phyloP scores from a whole-genome alignment of 2,888 invertebrate species.

The Loripinus fragilis region DNA sequence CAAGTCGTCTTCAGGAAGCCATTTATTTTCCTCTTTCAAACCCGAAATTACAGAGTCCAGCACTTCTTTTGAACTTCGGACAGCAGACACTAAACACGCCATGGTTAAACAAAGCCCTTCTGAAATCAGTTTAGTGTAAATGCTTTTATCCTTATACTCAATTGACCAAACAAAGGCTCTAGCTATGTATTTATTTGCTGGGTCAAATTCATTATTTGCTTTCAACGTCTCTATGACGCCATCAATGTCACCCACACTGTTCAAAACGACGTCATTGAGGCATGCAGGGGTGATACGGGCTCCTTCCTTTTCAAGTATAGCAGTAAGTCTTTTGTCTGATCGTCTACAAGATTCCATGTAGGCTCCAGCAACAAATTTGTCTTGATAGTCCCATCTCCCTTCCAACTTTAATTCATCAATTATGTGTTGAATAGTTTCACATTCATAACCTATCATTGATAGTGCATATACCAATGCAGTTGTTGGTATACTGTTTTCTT shows the following conservation, averaged over 20 bases:
- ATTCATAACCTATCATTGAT: not conserved
- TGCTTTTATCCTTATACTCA: not conserved
- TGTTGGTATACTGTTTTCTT: not conserved
- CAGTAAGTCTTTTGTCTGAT: not conserved
- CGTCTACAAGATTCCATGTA: not conserved
- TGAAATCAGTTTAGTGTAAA: not conserved
- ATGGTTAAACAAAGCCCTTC: not conserved
- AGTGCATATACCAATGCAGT: not conserved
- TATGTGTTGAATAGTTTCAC: not conserved
- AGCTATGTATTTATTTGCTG: not conserved
- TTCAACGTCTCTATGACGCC: not conserved
- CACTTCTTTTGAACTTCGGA: not conserved
- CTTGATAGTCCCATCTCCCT: not conserved
- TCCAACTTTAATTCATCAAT: not conserved
- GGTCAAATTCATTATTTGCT: not conserved
- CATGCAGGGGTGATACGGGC: not conserved
- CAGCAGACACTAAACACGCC: not conserved
- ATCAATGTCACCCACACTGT: not conserved
- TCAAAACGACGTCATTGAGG: not conserved
- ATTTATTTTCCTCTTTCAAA: not conserved
- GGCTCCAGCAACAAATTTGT: not conserved
- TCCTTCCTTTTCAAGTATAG: not conserved
- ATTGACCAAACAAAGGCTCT: constrained; percentile 1
- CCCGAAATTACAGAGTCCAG: not conserved
- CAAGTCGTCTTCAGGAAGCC: not conserved